These are phyloP conservation scores for Orius laevigatus DNA, from an alignment of 1,140 invertebrate species.

Conservation along the genomic window DNA sequence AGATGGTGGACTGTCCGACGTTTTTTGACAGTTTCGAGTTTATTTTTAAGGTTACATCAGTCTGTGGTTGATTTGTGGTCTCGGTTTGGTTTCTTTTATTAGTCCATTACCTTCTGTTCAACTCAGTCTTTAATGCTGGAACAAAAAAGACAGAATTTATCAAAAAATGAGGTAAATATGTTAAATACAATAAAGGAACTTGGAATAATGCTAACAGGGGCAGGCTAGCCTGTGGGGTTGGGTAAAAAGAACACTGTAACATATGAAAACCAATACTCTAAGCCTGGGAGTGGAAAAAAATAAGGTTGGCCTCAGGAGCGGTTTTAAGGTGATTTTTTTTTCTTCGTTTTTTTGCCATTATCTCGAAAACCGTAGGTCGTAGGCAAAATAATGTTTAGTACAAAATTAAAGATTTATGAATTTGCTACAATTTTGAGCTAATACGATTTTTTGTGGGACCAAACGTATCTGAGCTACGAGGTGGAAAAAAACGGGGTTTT, in stretches of 20 bases:
- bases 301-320: no score
- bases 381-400: no score
- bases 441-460: no score
- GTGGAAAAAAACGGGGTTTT: no score
- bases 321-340: no score
- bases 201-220: no score
- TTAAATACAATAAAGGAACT: not conserved
- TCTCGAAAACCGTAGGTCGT: no score
- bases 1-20: not conserved
- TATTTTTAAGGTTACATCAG: conserved; percentile 5
- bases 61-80: conserved; percentile 1
- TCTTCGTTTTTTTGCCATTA: no score
- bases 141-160: conserved; percentile 6
- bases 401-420: no score
- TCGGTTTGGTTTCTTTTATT: not conserved
- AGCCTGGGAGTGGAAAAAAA: no score
- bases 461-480: no score
- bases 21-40: conserved; percentile 3
- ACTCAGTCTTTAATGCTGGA: conserved; percentile 15
- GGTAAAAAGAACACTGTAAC: not conserved
- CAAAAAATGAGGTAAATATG: not conserved
- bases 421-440: no score
- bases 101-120: conserved; percentile 16
- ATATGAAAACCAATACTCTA: not conserved
- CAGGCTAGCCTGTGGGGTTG: not conserved